Percentiles rank a stretch among this genome's conserved stretches.
phyloP scores from a whole-genome alignment of 2,888 invertebrate species.

The Chloroclystis v-ata region DNA sequence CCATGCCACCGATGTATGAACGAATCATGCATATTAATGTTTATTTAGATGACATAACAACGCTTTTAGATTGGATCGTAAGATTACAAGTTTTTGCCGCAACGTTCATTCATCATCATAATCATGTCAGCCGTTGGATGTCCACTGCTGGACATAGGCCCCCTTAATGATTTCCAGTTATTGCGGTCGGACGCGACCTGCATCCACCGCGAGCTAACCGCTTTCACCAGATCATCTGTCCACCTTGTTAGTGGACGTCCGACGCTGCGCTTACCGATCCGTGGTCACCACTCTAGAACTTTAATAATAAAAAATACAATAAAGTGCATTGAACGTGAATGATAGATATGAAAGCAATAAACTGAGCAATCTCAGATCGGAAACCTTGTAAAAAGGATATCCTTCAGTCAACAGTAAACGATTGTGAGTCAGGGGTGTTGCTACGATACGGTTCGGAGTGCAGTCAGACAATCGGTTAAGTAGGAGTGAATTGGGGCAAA shows the following conservation, averaged over 20 bases:
- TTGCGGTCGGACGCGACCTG: too few relatives aligned
- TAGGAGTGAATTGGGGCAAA: slow-evolving; percentile 12
- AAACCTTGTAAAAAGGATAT: slow-evolving; percentile 60
- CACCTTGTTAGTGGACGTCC: too few relatives aligned
- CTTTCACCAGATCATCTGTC: too few relatives aligned
- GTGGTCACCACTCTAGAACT: too few relatives aligned
- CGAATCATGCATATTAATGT: slow-evolving; percentile 34
- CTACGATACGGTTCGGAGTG: slow-evolving; percentile 36
- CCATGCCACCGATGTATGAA: slow-evolving; percentile 15
- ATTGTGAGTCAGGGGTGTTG: slow-evolving; percentile 44
- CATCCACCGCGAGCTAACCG: too few relatives aligned
- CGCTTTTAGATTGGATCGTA: slow-evolving; percentile 3
- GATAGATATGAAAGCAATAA: slow-evolving; percentile 42
- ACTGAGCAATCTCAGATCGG: slow-evolving; percentile 52
- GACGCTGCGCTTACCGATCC: too few relatives aligned
- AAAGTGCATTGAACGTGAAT: too few relatives aligned
- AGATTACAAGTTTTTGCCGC: slow-evolving; percentile 1
- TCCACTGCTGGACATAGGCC: too few relatives aligned
- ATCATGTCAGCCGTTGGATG: too few relatives aligned
- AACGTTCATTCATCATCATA: slow-evolving; percentile 7
- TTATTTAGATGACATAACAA: slow-evolving; percentile 28
- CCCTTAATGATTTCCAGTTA: background rate
- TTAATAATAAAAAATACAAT: too few relatives aligned
- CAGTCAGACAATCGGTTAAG: slow-evolving; percentile 21
- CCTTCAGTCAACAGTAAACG: slow-evolving; percentile 34